Evolutionary conservation across 2,797 vertebrate genomes (phyloP).

Genomic region (Tragelaphus oryx): DNA sequence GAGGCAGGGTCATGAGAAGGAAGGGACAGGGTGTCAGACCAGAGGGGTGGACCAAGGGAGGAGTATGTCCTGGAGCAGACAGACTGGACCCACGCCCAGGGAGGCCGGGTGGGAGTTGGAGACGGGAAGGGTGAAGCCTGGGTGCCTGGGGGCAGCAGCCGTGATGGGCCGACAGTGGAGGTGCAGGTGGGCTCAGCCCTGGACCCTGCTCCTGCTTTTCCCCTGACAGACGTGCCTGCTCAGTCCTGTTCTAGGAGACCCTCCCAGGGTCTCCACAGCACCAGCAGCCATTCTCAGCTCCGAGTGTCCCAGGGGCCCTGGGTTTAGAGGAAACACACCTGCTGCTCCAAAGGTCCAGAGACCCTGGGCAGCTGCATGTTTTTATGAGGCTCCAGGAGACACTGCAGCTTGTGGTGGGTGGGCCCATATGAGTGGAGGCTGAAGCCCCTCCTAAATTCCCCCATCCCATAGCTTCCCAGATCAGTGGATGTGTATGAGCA

Average conservation of each 20-base stretch:
- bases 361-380: not conserved
- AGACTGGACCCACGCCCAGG: not conserved
- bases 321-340: not conserved
- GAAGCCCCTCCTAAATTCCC: not conserved
- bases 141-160: not conserved
- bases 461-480: not conserved
- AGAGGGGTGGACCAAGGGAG: not conserved
- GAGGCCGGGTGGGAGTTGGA: accelerated
- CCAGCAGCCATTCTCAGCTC: not conserved
- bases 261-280: not conserved
- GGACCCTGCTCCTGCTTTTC: not conserved
- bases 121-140: not conserved
- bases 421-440: not conserved
- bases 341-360: not conserved
- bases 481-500: not conserved
- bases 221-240: not conserved
- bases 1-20: not conserved
- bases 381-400: not conserved
- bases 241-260: not conserved
- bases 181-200: not conserved
- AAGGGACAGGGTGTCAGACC: not conserved
- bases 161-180: accelerated
- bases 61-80: not conserved
- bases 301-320: not conserved
- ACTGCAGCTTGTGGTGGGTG: not conserved